phyloP scores from a whole-genome alignment of 1,140 invertebrate genomes.

The fruit fly (Drosophila melanogaster) region Release_6_plus_ISO1_MT NC_004354.4:20798501-20799000 shows the following conservation, averaged over 20 bases:
- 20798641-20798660: background rate
- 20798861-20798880: constrained; percentile 24
- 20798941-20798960: constrained; percentile 21
- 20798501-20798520: constrained; percentile 2
- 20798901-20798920: constrained; percentile 42
- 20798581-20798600: constrained; percentile 27
- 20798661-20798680: constrained; percentile 14
- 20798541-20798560: constrained; percentile 11
- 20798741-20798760: constrained; percentile 8
- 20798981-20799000: constrained; percentile 24
- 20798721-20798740: constrained; percentile 35
- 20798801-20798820: background rate
- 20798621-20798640: constrained; percentile 16
- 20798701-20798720: constrained; percentile 35
- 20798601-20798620: constrained; percentile 31
- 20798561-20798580: constrained; percentile 12
- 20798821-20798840: constrained; percentile 11
- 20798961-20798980: constrained; percentile 13
- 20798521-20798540: constrained; percentile 6
- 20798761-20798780: constrained; percentile 25
- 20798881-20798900: constrained; percentile 44
- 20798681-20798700: constrained; percentile 33
- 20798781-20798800: constrained; percentile 16
- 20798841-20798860: constrained; percentile 1
- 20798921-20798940: constrained; percentile 49